phyloP scores from a whole-genome alignment of 2,888 invertebrate species.

The Metacarcinus magister region DNA sequence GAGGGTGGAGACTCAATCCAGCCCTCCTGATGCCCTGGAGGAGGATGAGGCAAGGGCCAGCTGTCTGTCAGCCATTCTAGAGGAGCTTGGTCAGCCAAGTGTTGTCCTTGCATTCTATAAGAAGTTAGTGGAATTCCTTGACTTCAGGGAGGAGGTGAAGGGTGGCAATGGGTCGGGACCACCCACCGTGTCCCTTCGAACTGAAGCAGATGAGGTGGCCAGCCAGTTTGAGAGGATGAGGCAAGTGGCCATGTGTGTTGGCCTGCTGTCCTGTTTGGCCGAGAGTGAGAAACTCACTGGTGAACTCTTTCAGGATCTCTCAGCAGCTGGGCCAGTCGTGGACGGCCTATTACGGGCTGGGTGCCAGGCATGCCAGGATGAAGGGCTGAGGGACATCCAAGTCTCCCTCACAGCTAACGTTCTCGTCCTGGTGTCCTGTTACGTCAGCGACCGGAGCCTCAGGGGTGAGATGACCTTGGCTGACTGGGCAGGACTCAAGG shows the following conservation, averaged over 20 bases:
- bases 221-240: constrained; percentile 66
- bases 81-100: constrained; percentile 31
- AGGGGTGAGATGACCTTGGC: constrained; percentile 73
- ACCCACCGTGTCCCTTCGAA: constrained; percentile 37
- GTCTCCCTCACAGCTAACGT: constrained; percentile 70
- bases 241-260: constrained; percentile 47
- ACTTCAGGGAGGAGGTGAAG: constrained; percentile 67
- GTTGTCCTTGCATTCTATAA: constrained; percentile 73
- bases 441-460: constrained; percentile 68
- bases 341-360: constrained; percentile 64
- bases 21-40: constrained; percentile 42
- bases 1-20: neutral
- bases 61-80: constrained; percentile 67
- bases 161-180: constrained; percentile 35
- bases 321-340: constrained; percentile 75
- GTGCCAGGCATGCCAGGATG: constrained; percentile 69
- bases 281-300: constrained; percentile 70
- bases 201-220: constrained; percentile 63
- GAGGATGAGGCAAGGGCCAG: constrained; percentile 69
- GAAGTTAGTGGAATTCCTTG: constrained; percentile 60
- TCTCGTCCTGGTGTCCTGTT: constrained; percentile 75
- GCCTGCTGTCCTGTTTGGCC: constrained; percentile 67
- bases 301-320: constrained; percentile 72
- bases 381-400: constrained; percentile 62
- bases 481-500: constrained; percentile 79